Percentiles rank a stretch among this genome's conserved stretches.
Conservation (phyloP, 2,797 vertebrate species). For the Rhinichthys osculus region DNA sequence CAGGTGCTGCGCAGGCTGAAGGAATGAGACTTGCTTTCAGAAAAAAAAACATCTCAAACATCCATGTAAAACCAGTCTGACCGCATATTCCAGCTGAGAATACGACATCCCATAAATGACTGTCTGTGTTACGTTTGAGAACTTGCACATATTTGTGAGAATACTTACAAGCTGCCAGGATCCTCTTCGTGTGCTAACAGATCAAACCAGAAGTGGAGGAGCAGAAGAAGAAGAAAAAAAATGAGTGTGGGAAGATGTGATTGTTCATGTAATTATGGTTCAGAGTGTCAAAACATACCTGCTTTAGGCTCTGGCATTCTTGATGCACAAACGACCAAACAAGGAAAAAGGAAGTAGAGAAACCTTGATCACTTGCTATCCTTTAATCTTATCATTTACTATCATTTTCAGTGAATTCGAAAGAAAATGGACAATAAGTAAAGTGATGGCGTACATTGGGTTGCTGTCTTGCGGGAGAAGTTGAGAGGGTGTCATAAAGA, state of each 20-base stretch:
- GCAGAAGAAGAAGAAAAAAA: background rate
- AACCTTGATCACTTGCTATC: constrained; percentile 3
- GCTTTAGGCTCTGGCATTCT: constrained; percentile 35
- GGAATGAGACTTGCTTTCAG: constrained; percentile 24
- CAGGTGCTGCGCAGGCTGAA: background rate
- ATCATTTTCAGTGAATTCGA: background rate
- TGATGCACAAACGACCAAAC: background rate
- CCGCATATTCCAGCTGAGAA: constrained; percentile 34
- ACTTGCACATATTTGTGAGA: constrained; percentile 15
- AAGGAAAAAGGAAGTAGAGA: constrained; percentile 13
- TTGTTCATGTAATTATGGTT: background rate
- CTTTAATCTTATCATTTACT: background rate
- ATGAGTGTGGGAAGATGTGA: background rate
- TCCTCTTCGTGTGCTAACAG: constrained; percentile 25
- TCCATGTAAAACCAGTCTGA: constrained; percentile 50
- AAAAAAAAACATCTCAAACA: constrained; percentile 26
- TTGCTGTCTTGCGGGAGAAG: background rate
- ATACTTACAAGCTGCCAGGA: constrained; percentile 65
- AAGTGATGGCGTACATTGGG: constrained; percentile 50
- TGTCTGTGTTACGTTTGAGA: constrained; percentile 25
- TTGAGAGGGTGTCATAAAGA: constrained; percentile 66
- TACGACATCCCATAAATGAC: constrained; percentile 19
- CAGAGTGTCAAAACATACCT: constrained; percentile 22
- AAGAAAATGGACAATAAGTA: background rate
- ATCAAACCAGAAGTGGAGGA: background rate